Percentiles rank a stretch among this genome's conserved stretches.
These are phyloP conservation scores for Microplitis mediator DNA, from an alignment of 1,140 invertebrate genomes.

Conservation along the genomic window DNA sequence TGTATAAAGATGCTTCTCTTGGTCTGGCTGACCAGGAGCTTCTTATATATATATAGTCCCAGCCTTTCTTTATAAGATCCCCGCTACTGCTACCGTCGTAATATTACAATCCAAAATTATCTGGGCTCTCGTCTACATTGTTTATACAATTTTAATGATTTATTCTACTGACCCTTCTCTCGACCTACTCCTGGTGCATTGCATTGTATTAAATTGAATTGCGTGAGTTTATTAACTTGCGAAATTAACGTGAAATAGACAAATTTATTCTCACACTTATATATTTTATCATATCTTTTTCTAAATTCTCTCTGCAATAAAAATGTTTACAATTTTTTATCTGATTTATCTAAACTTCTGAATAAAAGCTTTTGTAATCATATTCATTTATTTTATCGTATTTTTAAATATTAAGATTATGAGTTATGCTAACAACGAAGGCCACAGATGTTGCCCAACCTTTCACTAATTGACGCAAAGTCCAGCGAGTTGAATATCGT, in stretches of 20 bases:
- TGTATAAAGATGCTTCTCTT: not conserved
- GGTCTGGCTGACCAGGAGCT: not conserved
- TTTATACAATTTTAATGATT: not conserved
- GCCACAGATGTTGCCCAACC: not conserved
- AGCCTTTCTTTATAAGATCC: not conserved
- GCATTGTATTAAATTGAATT: not conserved
- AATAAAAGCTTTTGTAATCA: not conserved
- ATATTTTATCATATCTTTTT: not conserved
- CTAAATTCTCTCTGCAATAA: not conserved
- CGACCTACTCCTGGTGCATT: not conserved
- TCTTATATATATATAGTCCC: not conserved
- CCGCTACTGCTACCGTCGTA: not conserved
- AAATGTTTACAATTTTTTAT: not conserved
- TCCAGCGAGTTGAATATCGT: not conserved
- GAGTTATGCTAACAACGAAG: not conserved
- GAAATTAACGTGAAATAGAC: not conserved
- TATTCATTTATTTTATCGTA: not conserved
- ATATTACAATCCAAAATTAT: not conserved
- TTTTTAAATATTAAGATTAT: not conserved
- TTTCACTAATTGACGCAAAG: not conserved
- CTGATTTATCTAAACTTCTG: not conserved
- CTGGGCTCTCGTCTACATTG: not conserved
- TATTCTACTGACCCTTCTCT: not conserved
- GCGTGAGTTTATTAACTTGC: not conserved
- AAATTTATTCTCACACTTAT: not conserved